phyloP scores from a whole-genome alignment of 2,113 vertebrate species.

The Dermatemys mawii region DNA sequence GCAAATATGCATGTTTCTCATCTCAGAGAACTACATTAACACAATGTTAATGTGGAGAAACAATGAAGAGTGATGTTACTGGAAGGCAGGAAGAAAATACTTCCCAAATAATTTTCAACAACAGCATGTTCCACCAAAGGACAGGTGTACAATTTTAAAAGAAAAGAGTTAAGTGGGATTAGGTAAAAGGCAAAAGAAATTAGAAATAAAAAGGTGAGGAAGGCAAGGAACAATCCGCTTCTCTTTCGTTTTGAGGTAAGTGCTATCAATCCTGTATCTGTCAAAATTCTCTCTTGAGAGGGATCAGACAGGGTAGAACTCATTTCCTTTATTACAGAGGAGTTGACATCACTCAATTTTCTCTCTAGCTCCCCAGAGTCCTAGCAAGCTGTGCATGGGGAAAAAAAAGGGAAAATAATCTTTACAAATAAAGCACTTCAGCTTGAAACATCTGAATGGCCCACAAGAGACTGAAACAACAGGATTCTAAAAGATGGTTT shows the following conservation, averaged over 20 bases:
- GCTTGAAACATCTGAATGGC: not conserved
- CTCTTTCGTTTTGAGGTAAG: not conserved
- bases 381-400: conserved; percentile 2
- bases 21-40: not conserved
- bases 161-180: not conserved
- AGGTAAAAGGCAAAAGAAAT: not conserved
- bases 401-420: conserved; percentile 28
- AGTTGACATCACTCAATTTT: conserved; percentile 31
- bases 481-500: not conserved
- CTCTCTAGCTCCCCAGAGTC: conserved; percentile 35
- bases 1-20: not conserved
- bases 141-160: not conserved
- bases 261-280: conserved; percentile 10
- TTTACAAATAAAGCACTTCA: not conserved
- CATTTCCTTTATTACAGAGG: conserved; percentile 44
- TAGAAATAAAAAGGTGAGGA: not conserved
- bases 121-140: not conserved
- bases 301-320: conserved; percentile 33
- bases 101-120: not conserved
- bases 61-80: not conserved
- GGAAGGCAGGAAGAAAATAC: not conserved
- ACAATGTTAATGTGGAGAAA: not conserved
- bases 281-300: conserved; percentile 22
- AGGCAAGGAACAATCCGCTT: not conserved
- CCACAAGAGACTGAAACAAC: not conserved